These are phyloP conservation scores for Megathymus violae DNA, from an alignment of 1,140 invertebrate species.

Conservation along the genomic window DNA sequence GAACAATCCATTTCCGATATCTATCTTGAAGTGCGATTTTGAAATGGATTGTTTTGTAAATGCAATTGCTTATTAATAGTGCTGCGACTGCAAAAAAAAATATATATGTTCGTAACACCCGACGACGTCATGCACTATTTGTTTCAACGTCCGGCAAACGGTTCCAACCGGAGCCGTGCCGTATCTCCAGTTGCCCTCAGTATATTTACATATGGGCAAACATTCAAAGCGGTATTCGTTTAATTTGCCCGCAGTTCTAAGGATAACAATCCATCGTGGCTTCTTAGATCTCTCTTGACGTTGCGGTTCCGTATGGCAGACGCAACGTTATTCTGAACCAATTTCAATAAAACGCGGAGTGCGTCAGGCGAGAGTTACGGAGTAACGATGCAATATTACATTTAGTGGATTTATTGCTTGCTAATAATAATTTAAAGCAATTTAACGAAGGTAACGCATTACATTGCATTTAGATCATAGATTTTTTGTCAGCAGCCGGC, in stretches of 20 bases:
- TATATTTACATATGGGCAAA: conserved; percentile 44
- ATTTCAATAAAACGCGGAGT: no score
- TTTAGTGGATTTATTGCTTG: no score
- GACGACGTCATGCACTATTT: conserved; percentile 9
- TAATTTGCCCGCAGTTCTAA: conserved; percentile 36
- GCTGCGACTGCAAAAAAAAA: no score
- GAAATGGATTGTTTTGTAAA: no score
- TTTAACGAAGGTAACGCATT: no score
- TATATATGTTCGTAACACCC: not conserved
- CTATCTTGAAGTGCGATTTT: no score
- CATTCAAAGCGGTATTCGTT: conserved; percentile 37
- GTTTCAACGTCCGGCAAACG: conserved; percentile 30
- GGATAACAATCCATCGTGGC: conserved; percentile 35
- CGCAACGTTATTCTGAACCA: not conserved
- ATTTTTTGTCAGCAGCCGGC: no score
- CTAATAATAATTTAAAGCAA: no score
- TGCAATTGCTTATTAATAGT: no score
- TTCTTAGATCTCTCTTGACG: conserved; percentile 17
- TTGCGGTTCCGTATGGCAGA: not conserved
- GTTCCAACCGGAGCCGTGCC: conserved; percentile 18
- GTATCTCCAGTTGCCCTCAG: conserved; percentile 24
- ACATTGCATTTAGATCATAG: no score
- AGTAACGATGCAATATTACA: no score
- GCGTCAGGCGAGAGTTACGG: not conserved
- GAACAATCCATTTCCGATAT: no score